These are phyloP conservation scores for Dione juno DNA, from an alignment of 2,888 invertebrate genomes.

Conservation along the genomic window DNA sequence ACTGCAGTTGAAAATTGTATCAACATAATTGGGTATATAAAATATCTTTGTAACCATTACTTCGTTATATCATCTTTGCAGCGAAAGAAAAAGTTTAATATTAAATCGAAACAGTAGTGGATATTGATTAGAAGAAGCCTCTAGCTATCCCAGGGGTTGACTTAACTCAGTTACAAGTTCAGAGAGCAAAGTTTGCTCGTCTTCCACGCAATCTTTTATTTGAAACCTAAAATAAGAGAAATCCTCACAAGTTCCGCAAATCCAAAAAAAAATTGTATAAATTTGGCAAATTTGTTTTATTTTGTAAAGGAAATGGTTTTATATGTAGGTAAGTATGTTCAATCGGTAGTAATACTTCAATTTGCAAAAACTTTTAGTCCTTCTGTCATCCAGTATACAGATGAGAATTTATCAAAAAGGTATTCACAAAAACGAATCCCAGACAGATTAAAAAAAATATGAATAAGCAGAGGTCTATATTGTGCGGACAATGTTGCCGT, in stretches of 20 bases:
- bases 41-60: background rate
- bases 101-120: conserved; percentile 56
- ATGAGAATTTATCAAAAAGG: conserved; percentile 36
- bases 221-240: conserved; percentile 41
- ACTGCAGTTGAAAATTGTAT: background rate
- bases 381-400: conserved; percentile 36
- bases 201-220: conserved; percentile 63
- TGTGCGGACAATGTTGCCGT: conserved; percentile 17
- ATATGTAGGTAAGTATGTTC: background rate
- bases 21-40: background rate
- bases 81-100: conserved; percentile 42
- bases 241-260: conserved; percentile 24
- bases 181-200: conserved; percentile 74
- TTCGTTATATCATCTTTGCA: background rate
- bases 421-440: conserved; percentile 31
- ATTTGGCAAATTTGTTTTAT: conserved; percentile 26
- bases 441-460: conserved; percentile 32
- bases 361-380: conserved; percentile 8
- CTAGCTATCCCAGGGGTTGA: conserved; percentile 61
- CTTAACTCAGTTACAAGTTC: conserved; percentile 78
- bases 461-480: conserved; percentile 27
- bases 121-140: conserved; percentile 67
- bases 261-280: conserved; percentile 47
- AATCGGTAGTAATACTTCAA: background rate
- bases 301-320: background rate